Evolutionary conservation across 35 echinoderm and acorn worm genomes (phyloP).

Genomic region (Holothuria glaberrima): DNA sequence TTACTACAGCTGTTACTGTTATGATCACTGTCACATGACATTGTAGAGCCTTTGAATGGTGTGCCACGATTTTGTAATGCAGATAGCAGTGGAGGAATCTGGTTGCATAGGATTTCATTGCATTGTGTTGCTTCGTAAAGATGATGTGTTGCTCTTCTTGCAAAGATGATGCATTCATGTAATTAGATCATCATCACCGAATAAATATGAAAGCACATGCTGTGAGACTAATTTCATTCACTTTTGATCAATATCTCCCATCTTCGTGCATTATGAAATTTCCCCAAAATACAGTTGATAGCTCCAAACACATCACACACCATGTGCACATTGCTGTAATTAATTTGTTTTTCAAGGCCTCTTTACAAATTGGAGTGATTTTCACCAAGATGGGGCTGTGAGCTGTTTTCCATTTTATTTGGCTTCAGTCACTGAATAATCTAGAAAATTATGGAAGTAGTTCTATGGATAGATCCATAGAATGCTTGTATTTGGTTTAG

Average conservation of each 20-base stretch:
- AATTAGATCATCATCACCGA: conserved; percentile 29
- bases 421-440: neutral
- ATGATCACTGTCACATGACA: too few species aligned
- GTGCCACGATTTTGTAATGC: too few species aligned
- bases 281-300: neutral
- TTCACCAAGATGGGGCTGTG: too few species aligned
- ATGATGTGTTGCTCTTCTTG: too few species aligned
- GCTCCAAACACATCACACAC: neutral
- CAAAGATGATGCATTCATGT: neutral
- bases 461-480: neutral
- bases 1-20: too few species aligned
- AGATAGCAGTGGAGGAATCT: too few species aligned
- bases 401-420: too few species aligned
- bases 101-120: too few species aligned
- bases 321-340: conserved; percentile 44
- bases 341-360: conserved; percentile 36
- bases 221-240: conserved; percentile 25
- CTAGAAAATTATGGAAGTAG: neutral
- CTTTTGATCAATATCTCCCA: conserved; percentile 25
- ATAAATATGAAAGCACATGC: neutral
- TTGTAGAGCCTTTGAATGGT: too few species aligned
- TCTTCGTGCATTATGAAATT: neutral
- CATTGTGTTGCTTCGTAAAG: too few species aligned
- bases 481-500: neutral
- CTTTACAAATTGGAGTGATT: neutral